Conservation (phyloP, 2,797 vertebrate species). For the Oryzias dopingdopingensis region DNA sequence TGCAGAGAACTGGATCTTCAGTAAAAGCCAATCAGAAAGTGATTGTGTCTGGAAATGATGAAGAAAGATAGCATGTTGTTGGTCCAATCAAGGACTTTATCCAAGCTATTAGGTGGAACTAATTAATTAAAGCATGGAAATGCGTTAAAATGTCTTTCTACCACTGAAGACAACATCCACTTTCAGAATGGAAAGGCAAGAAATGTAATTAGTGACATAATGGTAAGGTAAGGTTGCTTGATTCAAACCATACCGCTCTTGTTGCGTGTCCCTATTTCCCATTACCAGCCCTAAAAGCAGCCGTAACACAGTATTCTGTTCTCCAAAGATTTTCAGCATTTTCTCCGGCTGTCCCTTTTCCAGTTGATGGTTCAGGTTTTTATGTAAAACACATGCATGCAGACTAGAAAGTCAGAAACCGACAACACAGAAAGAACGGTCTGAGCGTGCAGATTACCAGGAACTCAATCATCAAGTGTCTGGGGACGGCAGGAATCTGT, state of each 20-base stretch:
- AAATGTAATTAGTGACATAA: constrained; percentile 78
- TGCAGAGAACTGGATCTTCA: constrained; percentile 16
- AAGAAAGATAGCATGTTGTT: constrained; percentile 54
- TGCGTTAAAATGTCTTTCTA: constrained; percentile 64
- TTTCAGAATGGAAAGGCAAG: constrained; percentile 71
- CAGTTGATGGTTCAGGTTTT: constrained; percentile 49
- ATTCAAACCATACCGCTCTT: constrained; percentile 70
- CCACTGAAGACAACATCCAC: constrained; percentile 62
- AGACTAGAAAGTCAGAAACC: constrained; percentile 24
- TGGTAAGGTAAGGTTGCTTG: constrained; percentile 61
- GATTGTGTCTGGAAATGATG: constrained; percentile 57
- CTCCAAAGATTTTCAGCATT: constrained; percentile 53
- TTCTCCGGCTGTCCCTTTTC: constrained; percentile 36
- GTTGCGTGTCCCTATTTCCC: constrained; percentile 46
- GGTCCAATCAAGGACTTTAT: constrained; percentile 65
- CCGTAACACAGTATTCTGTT: constrained; percentile 55
- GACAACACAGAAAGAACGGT: constrained; percentile 45
- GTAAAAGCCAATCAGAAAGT: constrained; percentile 46
- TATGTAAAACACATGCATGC: constrained; percentile 55
- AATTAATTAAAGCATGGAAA: constrained; percentile 78
- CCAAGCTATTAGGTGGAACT: constrained; percentile 71
- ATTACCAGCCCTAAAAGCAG: constrained; percentile 52
- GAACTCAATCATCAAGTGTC: constrained; percentile 66
- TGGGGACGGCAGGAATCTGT: constrained; percentile 62
- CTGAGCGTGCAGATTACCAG: constrained; percentile 55